These are phyloP conservation scores for Reticulitermes speratus DNA, from an alignment of 1,140 invertebrate genomes.

Conservation along the genomic window DNA sequence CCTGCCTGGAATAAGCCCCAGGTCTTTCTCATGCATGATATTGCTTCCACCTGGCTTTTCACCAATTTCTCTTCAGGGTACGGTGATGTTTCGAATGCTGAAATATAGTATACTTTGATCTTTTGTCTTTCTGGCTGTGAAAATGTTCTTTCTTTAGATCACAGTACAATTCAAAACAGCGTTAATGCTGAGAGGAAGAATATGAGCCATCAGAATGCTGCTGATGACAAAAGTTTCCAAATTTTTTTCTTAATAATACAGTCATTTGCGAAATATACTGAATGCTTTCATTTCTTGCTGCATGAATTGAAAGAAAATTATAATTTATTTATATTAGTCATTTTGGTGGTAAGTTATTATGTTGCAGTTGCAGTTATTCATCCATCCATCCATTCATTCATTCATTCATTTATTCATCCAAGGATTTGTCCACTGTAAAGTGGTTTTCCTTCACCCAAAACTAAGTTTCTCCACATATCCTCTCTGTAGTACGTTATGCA, in stretches of 20 bases:
- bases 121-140: slow-evolving; percentile 31
- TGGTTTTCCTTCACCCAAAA: too few relatives aligned
- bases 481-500: neutral
- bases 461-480: too few relatives aligned
- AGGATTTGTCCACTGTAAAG: too few relatives aligned
- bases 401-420: too few relatives aligned
- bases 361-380: neutral
- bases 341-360: neutral
- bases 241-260: too few relatives aligned
- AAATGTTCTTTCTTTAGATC: neutral
- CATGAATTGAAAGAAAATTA: slow-evolving; percentile 13
- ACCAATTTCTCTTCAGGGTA: slow-evolving; percentile 77
- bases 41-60: slow-evolving; percentile 82
- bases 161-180: slow-evolving; percentile 34
- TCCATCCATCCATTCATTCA: too few relatives aligned
- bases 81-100: slow-evolving; percentile 38
- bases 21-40: slow-evolving; percentile 71
- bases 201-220: neutral
- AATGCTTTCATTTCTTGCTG: neutral
- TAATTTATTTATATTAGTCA: neutral
- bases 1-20: slow-evolving; percentile 76
- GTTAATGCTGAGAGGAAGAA: slow-evolving; percentile 28
- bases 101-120: slow-evolving; percentile 37
- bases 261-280: too few relatives aligned
- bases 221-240: too few relatives aligned